These are phyloP conservation scores for Pseudachorutes palmiensis DNA, from an alignment of 1,140 invertebrate species.

Conservation along the genomic window DNA sequence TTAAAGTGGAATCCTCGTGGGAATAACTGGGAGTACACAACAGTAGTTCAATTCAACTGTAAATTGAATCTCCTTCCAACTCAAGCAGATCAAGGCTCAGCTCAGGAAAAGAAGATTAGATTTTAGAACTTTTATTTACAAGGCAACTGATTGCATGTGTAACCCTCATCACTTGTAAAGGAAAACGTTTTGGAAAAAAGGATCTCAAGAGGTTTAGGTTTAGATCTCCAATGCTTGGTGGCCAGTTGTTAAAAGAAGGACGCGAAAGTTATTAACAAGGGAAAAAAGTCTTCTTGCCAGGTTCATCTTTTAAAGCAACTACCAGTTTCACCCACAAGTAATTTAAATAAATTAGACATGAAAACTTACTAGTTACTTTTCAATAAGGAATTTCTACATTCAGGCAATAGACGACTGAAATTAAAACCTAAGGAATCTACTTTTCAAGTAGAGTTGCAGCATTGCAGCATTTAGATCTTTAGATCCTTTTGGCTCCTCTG, in stretches of 20 bases:
- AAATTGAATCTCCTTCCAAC: too few relatives aligned
- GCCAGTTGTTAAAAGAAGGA: background rate
- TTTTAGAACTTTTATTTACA: background rate
- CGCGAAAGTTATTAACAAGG: background rate
- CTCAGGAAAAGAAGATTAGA: background rate
- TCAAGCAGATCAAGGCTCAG: too few relatives aligned
- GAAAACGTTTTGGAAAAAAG: background rate
- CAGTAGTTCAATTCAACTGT: too few relatives aligned
- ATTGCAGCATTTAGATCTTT: background rate
- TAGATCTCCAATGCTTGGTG: background rate
- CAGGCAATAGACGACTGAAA: background rate
- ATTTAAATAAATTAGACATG: background rate
- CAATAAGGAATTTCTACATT: background rate
- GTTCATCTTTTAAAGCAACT: too few relatives aligned
- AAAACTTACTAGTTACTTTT: background rate
- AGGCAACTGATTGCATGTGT: background rate
- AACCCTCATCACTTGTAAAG: background rate
- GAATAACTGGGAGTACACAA: too few relatives aligned
- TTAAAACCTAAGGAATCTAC: background rate
- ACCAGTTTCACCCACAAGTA: background rate
- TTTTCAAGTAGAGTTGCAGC: background rate
- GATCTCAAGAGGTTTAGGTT: background rate
- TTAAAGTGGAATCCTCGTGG: too few relatives aligned
- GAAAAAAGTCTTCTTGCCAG: background rate
- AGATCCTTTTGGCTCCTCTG: too few relatives aligned